Evolutionary conservation across 2,888 invertebrate genomes (phyloP).

Genomic region (Bruchidius siliquastri): DNA sequence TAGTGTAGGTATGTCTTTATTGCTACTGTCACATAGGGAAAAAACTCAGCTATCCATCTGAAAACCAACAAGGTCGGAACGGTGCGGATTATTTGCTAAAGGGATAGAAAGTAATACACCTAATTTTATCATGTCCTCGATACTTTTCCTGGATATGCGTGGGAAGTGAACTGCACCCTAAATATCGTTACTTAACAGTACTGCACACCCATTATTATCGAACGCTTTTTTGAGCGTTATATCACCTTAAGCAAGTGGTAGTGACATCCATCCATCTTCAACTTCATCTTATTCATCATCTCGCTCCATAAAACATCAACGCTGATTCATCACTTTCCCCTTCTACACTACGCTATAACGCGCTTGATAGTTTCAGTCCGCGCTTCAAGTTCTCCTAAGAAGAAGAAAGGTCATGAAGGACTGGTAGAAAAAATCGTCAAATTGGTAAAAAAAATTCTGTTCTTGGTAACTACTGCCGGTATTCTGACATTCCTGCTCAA

Average conservation of each 20-base stretch:
- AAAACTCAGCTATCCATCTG: too few relatives aligned
- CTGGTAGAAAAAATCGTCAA: constrained; percentile 41
- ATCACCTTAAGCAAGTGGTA: not conserved
- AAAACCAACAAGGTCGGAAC: too few relatives aligned
- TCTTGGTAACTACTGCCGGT: constrained; percentile 62
- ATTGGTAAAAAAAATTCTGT: constrained; percentile 63
- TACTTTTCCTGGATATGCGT: too few relatives aligned
- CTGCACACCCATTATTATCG: too few relatives aligned
- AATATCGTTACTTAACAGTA: too few relatives aligned
- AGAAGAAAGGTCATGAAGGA: not conserved
- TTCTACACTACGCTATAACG: not conserved
- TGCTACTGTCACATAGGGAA: too few relatives aligned
- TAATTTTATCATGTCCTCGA: too few relatives aligned
- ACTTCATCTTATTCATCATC: not conserved
- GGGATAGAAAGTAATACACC: too few relatives aligned
- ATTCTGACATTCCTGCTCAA: constrained; percentile 70
- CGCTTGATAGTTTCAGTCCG: not conserved
- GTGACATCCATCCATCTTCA: not conserved
- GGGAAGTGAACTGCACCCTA: too few relatives aligned
- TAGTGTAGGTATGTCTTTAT: too few relatives aligned
- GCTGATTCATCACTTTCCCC: not conserved
- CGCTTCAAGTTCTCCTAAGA: not conserved
- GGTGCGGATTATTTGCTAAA: too few relatives aligned
- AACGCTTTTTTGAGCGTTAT: too few relatives aligned
- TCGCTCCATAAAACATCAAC: not conserved